phyloP scores from a whole-genome alignment of 92 coral and sea anemone genomes.

The Porites evermanni region DNA sequence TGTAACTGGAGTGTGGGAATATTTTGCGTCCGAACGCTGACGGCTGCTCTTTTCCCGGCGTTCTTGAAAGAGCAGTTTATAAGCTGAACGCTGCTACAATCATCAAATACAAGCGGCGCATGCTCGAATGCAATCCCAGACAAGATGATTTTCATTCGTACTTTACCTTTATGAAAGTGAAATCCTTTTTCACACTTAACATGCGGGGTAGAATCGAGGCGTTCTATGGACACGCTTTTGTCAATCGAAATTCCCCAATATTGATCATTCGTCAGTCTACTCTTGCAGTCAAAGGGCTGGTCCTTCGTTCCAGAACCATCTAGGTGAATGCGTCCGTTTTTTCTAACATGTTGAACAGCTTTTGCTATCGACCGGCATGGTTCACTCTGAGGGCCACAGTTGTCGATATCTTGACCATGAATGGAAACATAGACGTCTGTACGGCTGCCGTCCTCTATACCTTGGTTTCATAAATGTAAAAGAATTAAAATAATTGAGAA shows the following conservation, averaged over 20 bases:
- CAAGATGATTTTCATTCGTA: background rate
- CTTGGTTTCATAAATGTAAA: background rate
- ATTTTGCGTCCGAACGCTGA: background rate
- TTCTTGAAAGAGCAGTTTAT: slow-evolving; percentile 27
- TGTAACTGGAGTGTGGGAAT: slow-evolving; percentile 14
- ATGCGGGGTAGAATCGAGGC: slow-evolving; percentile 1
- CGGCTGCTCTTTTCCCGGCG: background rate
- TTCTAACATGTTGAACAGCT: slow-evolving; percentile 43
- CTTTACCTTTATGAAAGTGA: background rate
- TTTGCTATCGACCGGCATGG: slow-evolving; percentile 62
- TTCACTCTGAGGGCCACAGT: slow-evolving; percentile 17
- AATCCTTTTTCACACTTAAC: slow-evolving; percentile 33
- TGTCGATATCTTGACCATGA: slow-evolving; percentile 34
- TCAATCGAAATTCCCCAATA: slow-evolving; percentile 41
- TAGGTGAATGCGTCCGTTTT: slow-evolving; percentile 44
- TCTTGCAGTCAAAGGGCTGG: slow-evolving; percentile 59
- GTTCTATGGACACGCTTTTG: slow-evolving; percentile 40
- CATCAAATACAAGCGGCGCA: slow-evolving; percentile 29
- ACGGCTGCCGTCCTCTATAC: background rate
- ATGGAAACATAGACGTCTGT: slow-evolving; percentile 42
- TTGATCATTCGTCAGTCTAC: slow-evolving; percentile 9
- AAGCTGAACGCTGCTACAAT: slow-evolving; percentile 7
- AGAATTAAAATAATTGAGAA: background rate
- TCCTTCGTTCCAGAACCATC: slow-evolving; percentile 71
- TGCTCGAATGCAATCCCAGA: slow-evolving; percentile 34